These are phyloP conservation scores for Phataginus tetradactyla DNA, from an alignment of 2,797 vertebrate species.

Conservation along the genomic window DNA sequence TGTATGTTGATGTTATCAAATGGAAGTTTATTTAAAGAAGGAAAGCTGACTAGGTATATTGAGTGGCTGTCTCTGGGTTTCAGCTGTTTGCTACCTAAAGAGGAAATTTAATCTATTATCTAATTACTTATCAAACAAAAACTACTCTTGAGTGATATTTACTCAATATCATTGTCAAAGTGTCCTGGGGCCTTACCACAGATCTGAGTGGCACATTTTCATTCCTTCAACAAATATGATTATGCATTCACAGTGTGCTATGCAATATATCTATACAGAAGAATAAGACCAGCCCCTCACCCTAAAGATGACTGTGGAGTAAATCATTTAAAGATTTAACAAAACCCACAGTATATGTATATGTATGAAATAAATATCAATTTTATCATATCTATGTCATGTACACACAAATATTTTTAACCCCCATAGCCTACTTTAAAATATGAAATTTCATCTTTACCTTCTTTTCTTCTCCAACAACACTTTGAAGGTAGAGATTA, in stretches of 20 bases:
- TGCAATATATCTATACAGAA: not conserved
- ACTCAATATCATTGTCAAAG: not conserved
- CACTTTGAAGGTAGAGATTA: slow-evolving; percentile 95
- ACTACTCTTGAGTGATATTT: not conserved
- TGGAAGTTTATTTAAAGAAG: not conserved
- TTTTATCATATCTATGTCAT: not conserved
- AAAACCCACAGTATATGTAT: not conserved
- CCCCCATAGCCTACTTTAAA: not conserved
- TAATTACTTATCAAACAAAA: not conserved
- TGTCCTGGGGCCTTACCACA: not conserved
- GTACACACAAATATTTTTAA: not conserved
- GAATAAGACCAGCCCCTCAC: not conserved
- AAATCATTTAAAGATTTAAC: not conserved
- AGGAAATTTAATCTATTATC: not conserved
- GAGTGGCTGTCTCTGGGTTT: not conserved
- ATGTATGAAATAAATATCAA: not conserved
- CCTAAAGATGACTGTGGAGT: not conserved
- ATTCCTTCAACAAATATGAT: not conserved
- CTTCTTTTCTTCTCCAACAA: slow-evolving; percentile 90
- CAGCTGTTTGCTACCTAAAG: not conserved
- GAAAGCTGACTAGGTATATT: not conserved
- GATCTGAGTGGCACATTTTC: not conserved
- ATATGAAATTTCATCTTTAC: slow-evolving; percentile 85
- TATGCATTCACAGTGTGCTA: not conserved
- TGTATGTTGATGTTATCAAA: not conserved